phyloP scores from a whole-genome alignment of 2,888 invertebrate genomes.

The Sisyra terminalis region DNA sequence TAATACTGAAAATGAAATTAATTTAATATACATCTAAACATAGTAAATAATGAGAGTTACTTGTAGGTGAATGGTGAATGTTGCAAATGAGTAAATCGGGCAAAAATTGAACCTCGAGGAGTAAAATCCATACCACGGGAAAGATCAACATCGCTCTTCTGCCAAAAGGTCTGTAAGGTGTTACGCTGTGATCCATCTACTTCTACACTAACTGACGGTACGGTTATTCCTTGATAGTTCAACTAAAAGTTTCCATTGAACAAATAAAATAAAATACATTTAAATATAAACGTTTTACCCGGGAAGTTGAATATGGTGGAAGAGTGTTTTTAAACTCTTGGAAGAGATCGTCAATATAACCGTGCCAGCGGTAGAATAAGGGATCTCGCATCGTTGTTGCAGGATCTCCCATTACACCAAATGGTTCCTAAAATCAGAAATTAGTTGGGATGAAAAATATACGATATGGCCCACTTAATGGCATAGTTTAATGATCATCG shows the following conservation, averaged over 20 bases:
- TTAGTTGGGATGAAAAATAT: too few species aligned
- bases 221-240: slow-evolving; percentile 43
- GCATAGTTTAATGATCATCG: too few species aligned
- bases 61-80: slow-evolving; percentile 52
- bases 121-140: slow-evolving; percentile 69
- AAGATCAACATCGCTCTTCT: slow-evolving; percentile 60
- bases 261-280: not conserved
- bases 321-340: slow-evolving; percentile 54
- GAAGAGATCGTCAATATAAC: slow-evolving; percentile 63
- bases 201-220: slow-evolving; percentile 36
- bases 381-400: slow-evolving; percentile 80
- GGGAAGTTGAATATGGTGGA: slow-evolving; percentile 40
- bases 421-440: slow-evolving; percentile 49
- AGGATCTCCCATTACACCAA: slow-evolving; percentile 69
- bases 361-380: slow-evolving; percentile 73
- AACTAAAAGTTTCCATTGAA: slow-evolving; percentile 28
- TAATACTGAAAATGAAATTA: slow-evolving; percentile 33
- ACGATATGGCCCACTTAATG: too few species aligned
- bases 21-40: too few species aligned
- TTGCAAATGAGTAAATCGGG: slow-evolving; percentile 62
- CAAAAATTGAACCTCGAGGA: slow-evolving; percentile 55
- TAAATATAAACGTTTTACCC: slow-evolving; percentile 26
- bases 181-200: slow-evolving; percentile 35
- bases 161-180: slow-evolving; percentile 56
- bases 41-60: too few species aligned